Percentiles rank a stretch among this genome's conserved stretches.
phyloP scores from a whole-genome alignment of 2,113 vertebrate genomes.

The Chauna torquata region DNA sequence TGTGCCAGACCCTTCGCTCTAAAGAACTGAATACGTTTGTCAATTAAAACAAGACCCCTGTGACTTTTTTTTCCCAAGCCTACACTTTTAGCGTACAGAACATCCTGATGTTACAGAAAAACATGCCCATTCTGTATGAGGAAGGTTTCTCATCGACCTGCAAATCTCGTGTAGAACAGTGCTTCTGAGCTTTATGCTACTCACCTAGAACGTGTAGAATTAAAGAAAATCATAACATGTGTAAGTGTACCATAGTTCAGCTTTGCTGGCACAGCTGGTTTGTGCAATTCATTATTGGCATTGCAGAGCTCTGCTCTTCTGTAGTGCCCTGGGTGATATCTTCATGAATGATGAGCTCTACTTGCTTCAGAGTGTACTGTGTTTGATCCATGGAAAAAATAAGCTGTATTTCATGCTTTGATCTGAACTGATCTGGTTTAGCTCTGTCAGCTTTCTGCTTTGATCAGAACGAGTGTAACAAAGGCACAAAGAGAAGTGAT shows the following conservation, averaged over 20 bases:
- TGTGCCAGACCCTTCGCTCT: background rate
- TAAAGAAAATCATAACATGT: background rate
- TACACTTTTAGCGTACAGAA: fast-evolving
- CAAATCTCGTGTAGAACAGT: fast-evolving
- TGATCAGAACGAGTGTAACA: background rate
- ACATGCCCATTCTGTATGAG: background rate
- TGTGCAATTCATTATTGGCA: fast-evolving
- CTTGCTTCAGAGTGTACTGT: background rate
- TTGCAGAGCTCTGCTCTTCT: background rate
- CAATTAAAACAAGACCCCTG: background rate
- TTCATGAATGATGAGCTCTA: fast-evolving
- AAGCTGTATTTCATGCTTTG: background rate
- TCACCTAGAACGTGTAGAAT: background rate
- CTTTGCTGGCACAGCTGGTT: background rate
- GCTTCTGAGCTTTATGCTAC: background rate
- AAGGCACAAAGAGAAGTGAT: background rate
- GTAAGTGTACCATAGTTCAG: background rate
- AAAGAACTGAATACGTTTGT: background rate
- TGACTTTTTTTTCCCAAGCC: background rate
- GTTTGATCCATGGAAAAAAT: background rate
- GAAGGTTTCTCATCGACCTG: background rate
- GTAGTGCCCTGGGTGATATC: background rate
- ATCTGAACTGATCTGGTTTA: background rate
- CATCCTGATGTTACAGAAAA: background rate
- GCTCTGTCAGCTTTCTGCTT: background rate